These are phyloP conservation scores for Koerneria pararmatus DNA, from an alignment of 2,888 invertebrate species.

Conservation along the genomic window DNA sequence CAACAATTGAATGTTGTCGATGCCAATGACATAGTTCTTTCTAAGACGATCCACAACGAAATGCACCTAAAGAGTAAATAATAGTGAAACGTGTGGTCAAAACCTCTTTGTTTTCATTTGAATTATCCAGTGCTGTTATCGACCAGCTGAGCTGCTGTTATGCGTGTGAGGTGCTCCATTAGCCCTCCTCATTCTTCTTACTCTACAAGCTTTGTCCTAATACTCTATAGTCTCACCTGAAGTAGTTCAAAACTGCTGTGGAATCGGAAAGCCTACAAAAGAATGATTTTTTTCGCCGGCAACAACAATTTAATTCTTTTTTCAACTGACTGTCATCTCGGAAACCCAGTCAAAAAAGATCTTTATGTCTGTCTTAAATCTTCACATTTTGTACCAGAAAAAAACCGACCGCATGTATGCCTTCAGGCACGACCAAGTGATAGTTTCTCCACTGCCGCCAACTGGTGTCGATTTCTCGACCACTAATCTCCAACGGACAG, in stretches of 20 bases:
- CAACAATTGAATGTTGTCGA: conserved; percentile 51
- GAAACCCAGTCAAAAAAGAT: background rate
- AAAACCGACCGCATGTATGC: conserved; percentile 38
- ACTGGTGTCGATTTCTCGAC: conserved; percentile 42
- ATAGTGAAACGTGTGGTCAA: too few species aligned
- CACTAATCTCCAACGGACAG: conserved; percentile 45
- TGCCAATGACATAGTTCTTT: conserved; percentile 51
- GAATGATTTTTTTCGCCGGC: too few species aligned
- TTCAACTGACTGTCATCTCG: too few species aligned
- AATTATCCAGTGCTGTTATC: too few species aligned
- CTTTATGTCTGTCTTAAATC: background rate
- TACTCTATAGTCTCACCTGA: background rate
- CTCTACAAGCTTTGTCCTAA: background rate
- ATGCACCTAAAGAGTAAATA: conserved; percentile 38
- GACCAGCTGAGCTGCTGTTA: too few species aligned
- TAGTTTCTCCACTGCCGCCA: conserved; percentile 46
- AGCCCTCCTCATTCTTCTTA: background rate
- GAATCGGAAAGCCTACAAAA: too few species aligned
- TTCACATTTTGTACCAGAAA: background rate
- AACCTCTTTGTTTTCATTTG: too few species aligned
- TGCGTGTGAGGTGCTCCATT: too few species aligned
- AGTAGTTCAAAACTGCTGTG: too few species aligned
- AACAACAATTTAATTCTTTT: too few species aligned
- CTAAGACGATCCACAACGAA: conserved; percentile 51
- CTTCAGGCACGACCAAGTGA: conserved; percentile 34